Evolutionary conservation across 2,888 invertebrate species (phyloP).

Genomic region (Tryphoninae sp.): DNA sequence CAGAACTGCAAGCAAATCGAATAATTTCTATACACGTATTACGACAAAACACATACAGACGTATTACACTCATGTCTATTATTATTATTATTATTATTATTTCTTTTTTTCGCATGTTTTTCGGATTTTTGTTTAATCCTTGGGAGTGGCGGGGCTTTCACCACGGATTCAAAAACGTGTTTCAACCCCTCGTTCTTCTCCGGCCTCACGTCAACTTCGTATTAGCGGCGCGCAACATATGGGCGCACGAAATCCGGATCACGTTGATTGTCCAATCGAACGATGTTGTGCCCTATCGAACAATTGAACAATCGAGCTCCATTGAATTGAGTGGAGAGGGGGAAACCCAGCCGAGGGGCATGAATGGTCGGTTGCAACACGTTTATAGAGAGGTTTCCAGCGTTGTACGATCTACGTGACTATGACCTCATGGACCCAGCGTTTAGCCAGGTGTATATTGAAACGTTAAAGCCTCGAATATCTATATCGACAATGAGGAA

Average conservation of each 20-base stretch:
- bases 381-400: slow-evolving; percentile 53
- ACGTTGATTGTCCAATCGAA: slow-evolving; percentile 62
- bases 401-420: slow-evolving; percentile 42
- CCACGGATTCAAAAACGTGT: slow-evolving; percentile 24
- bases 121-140: not conserved
- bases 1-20: slow-evolving; percentile 86
- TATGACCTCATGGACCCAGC: slow-evolving; percentile 30
- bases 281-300: slow-evolving; percentile 58
- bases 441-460: slow-evolving; percentile 40
- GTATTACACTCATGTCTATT: not conserved
- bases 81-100: not conserved
- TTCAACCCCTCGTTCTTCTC: not conserved
- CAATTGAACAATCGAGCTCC: slow-evolving; percentile 59
- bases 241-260: slow-evolving; percentile 61
- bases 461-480: slow-evolving; percentile 38
- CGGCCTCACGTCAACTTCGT: slow-evolving; percentile 1
- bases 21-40: slow-evolving; percentile 19
- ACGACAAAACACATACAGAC: slow-evolving; percentile 30
- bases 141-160: slow-evolving; percentile 2
- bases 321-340: slow-evolving; percentile 52
- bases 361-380: slow-evolving; percentile 47
- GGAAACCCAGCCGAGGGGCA: not conserved
- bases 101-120: not conserved
- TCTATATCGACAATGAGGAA: slow-evolving; percentile 12
- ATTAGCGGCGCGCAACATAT: slow-evolving; percentile 37